Evolutionary conservation across 1,140 invertebrate species (phyloP).

Genomic region (Brachystomella parvula): DNA sequence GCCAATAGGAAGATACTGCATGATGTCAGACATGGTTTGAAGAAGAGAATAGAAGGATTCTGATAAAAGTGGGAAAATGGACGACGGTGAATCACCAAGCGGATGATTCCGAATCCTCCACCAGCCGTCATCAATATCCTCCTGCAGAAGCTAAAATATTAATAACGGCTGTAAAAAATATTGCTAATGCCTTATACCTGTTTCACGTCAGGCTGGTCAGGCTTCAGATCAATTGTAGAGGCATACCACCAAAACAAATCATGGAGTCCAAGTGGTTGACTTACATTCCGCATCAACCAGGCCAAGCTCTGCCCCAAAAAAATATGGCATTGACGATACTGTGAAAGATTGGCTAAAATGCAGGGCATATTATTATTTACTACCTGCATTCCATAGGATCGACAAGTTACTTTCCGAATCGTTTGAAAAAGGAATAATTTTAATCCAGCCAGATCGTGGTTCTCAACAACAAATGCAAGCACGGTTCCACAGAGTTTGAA

Average conservation of each 20-base stretch:
- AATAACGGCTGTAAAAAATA: background rate
- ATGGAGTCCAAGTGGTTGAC: constrained; percentile 79
- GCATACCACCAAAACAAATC: constrained; percentile 95
- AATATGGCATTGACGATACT: constrained; percentile 11
- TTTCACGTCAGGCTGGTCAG: constrained; percentile 1
- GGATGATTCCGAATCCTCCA: constrained; percentile 35
- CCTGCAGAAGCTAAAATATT: constrained; percentile 22
- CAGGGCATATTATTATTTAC: background rate
- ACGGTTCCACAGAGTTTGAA: constrained; percentile 44
- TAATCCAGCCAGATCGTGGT: constrained; percentile 71
- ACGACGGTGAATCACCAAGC: constrained; percentile 29
- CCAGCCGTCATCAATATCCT: constrained; percentile 35
- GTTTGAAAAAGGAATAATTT: constrained; percentile 75
- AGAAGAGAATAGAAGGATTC: constrained; percentile 77
- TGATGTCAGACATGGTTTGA: constrained; percentile 84
- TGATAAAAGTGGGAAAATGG: constrained; percentile 49
- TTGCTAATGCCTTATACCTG: background rate
- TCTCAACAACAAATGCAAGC: constrained; percentile 73
- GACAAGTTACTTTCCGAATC: constrained; percentile 69
- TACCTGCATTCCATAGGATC: constrained; percentile 75
- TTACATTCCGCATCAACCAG: constrained; percentile 86
- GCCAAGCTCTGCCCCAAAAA: constrained; percentile 65
- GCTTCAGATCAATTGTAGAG: constrained; percentile 41
- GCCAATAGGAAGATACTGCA: constrained; percentile 77
- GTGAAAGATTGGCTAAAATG: background rate